Conservation (phyloP, 2,113 vertebrate genomes). For the Calidris pygmaea region DNA sequence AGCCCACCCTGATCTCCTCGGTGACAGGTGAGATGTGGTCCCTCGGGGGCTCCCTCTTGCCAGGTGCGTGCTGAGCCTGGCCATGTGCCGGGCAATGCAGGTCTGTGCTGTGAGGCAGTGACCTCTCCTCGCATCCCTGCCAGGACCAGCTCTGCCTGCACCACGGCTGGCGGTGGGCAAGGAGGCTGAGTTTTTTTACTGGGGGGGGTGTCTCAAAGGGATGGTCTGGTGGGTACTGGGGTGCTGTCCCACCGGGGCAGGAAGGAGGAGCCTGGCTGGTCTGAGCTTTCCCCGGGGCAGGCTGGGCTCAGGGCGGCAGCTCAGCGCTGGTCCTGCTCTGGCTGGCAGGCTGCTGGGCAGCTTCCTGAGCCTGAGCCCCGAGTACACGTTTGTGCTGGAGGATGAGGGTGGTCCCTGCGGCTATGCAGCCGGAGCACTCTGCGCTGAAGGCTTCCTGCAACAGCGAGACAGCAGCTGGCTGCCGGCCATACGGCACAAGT, state of each 20-base stretch:
- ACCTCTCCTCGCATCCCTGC: background rate
- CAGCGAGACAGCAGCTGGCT: conserved; percentile 81
- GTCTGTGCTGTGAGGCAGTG: rapidly evolving
- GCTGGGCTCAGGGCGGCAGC: background rate
- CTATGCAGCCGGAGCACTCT: conserved; percentile 78
- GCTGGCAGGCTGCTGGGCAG: conserved; percentile 78
- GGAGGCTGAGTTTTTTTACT: background rate
- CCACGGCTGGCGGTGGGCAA: background rate
- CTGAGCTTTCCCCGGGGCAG: background rate
- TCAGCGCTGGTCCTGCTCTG: background rate
- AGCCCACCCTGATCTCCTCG: conserved; percentile 80
- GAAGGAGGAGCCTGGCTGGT: background rate
- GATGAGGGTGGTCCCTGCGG: conserved; percentile 82
- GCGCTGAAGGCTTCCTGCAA: conserved; percentile 79
- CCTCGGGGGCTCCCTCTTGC: background rate
- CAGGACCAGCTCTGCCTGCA: background rate
- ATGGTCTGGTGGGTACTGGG: rapidly evolving
- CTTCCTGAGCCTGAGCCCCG: conserved; percentile 80
- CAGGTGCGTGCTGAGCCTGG: rapidly evolving
- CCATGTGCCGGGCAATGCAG: background rate
- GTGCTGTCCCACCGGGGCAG: rapidly evolving
- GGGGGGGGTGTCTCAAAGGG: background rate
- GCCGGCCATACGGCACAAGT: conserved; percentile 71
- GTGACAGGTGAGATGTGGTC: conserved; percentile 76
- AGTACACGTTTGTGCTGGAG: conserved; percentile 86